Evolutionary conservation across 2,888 invertebrate genomes (phyloP).

Genomic region (Drosophila suboccidentalis): DNA sequence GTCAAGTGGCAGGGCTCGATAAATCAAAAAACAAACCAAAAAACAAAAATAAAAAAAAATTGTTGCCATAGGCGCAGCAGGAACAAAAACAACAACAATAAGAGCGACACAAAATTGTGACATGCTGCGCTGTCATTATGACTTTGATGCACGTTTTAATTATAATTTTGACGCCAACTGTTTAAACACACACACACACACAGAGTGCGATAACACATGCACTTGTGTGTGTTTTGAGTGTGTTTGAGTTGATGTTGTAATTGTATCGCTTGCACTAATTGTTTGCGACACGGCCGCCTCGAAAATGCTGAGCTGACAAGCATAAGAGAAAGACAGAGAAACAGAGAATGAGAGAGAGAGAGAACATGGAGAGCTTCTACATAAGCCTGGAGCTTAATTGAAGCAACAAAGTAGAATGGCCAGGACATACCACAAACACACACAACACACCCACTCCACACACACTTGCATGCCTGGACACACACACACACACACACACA

Average conservation of each 20-base stretch:
- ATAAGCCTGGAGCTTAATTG: slow-evolving; percentile 56
- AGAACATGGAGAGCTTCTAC: slow-evolving; percentile 11
- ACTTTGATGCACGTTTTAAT: slow-evolving; percentile 83
- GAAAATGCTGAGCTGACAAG: slow-evolving; percentile 45
- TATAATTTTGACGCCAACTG: slow-evolving; percentile 83
- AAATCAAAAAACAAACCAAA: slow-evolving; percentile 42
- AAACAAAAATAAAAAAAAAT: not conserved
- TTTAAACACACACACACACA: slow-evolving; percentile 69
- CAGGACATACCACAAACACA: slow-evolving; percentile 48
- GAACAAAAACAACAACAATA: slow-evolving; percentile 24
- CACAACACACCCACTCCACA: slow-evolving; percentile 30
- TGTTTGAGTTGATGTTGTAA: slow-evolving; percentile 41
- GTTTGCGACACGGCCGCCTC: slow-evolving; percentile 45
- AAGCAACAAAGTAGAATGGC: slow-evolving; percentile 68
- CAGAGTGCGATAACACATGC: slow-evolving; percentile 45
- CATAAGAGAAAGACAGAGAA: not conserved
- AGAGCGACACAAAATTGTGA: slow-evolving; percentile 65
- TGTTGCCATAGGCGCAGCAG: not conserved
- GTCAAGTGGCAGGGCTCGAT: slow-evolving; percentile 70
- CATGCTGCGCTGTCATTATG: slow-evolving; percentile 74
- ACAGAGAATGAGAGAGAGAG: not conserved
- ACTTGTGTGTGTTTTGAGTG: slow-evolving; percentile 24
- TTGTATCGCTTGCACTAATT: slow-evolving; percentile 67
- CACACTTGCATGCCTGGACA: slow-evolving; percentile 8
- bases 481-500: slow-evolving; percentile 34